phyloP scores from a whole-genome alignment of 2,113 vertebrate genomes.

The Vidua chalybeata region DNA sequence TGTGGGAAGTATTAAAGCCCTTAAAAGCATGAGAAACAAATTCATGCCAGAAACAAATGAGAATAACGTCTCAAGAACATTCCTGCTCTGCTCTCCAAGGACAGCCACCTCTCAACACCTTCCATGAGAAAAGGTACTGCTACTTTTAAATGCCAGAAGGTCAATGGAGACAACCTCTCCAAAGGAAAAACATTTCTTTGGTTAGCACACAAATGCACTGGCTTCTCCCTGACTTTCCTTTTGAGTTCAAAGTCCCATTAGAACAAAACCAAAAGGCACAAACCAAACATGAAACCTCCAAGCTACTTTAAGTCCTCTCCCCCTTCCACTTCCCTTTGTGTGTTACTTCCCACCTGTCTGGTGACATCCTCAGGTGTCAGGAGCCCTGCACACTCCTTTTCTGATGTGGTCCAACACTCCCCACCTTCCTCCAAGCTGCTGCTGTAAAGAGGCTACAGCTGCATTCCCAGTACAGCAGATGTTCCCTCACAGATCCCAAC shows the following conservation, averaged over 20 bases:
- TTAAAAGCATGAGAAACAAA: not conserved
- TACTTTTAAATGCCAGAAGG: not conserved
- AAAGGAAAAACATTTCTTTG: not conserved
- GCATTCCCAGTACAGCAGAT: not conserved
- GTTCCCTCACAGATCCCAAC: not conserved
- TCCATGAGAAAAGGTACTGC: not conserved
- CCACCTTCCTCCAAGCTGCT: not conserved
- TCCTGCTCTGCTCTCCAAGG: not conserved
- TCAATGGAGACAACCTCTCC: not conserved
- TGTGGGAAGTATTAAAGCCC: not conserved
- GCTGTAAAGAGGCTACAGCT: not conserved
- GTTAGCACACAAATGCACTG: not conserved
- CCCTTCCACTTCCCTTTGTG: not conserved
- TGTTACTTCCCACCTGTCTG: not conserved
- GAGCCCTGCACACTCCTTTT: not conserved
- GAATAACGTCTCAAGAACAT: not conserved
- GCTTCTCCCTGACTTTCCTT: not conserved
- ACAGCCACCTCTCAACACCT: not conserved
- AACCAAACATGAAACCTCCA: not conserved
- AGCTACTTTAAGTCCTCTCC: not conserved
- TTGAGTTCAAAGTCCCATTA: not conserved
- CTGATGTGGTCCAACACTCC: accelerated
- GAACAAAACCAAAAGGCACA: not conserved
- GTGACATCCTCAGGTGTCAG: not conserved
- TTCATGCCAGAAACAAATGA: not conserved